Conservation (phyloP, 53 echinoderm and acorn worm genomes). For the Hippasteria phrygiana region DNA sequence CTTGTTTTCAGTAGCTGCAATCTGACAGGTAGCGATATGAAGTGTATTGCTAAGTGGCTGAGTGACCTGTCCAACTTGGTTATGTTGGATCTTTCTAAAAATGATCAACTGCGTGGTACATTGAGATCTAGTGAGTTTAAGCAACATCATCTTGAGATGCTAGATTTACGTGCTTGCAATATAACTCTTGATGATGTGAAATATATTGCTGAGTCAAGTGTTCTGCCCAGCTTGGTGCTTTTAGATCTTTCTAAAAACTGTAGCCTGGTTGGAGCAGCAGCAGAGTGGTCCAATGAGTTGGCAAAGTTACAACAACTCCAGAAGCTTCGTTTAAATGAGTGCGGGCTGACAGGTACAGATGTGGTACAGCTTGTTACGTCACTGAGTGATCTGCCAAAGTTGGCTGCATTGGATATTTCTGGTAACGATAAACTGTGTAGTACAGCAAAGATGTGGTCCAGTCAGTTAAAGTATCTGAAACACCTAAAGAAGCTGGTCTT, state of each 20-base stretch:
- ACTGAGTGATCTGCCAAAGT: not conserved
- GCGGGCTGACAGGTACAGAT: not conserved
- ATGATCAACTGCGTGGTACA: conserved; percentile 12
- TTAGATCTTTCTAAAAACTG: not conserved
- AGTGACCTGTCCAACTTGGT: conserved; percentile 7
- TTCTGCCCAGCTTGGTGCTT: not conserved
- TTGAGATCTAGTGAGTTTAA: not conserved
- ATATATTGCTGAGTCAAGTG: not conserved
- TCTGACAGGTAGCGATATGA: conserved; percentile 5
- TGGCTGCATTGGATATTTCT: not conserved
- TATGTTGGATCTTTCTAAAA: conserved; percentile 7
- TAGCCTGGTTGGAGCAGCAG: not conserved
- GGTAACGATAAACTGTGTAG: not conserved
- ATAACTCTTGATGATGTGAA: not conserved
- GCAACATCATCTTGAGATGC: not conserved
- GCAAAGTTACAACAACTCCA: not conserved
- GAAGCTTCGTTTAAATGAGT: not conserved
- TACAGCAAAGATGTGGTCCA: not conserved
- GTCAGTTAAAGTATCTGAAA: conserved; percentile 6
- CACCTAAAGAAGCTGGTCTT: conserved; percentile 27
- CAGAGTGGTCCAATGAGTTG: not conserved
- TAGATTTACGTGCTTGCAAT: conserved; percentile 1
- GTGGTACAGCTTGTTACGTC: not conserved
- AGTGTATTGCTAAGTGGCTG: not conserved
- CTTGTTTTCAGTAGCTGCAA: conserved; percentile 4